These are phyloP conservation scores for Dendrolimus houi DNA, from an alignment of 2,888 invertebrate genomes.

Conservation along the genomic window DNA sequence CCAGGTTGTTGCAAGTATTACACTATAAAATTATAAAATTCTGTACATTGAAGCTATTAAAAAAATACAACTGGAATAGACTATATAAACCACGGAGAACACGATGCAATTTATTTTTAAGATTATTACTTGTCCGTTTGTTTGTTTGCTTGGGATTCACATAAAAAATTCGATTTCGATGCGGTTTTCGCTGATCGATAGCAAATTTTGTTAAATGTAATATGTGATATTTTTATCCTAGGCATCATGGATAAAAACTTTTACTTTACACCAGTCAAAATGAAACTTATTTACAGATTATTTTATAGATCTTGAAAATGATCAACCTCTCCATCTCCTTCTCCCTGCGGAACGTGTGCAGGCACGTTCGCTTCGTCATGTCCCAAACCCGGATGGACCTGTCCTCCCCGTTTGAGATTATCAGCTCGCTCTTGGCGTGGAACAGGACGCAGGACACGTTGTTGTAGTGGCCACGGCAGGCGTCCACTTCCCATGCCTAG, in stretches of 20 bases:
- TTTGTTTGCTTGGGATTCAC: too few relatives aligned
- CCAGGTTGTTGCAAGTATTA: too few relatives aligned
- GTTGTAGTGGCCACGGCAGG: slow-evolving; percentile 99
- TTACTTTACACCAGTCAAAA: background rate
- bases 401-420: slow-evolving; percentile 98
- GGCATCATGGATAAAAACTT: background rate
- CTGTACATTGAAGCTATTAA: too few relatives aligned
- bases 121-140: too few relatives aligned
- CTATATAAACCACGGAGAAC: too few relatives aligned
- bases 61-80: too few relatives aligned
- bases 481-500: slow-evolving; percentile 98
- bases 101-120: too few relatives aligned
- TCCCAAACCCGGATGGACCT: slow-evolving; percentile 99
- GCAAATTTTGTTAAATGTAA: too few relatives aligned
- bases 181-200: too few relatives aligned
- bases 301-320: background rate
- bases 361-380: slow-evolving; percentile 94
- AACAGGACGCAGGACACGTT: slow-evolving; percentile 98
- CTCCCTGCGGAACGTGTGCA: slow-evolving; percentile 95
- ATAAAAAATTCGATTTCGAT: too few relatives aligned
- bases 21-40: too few relatives aligned
- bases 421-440: slow-evolving; percentile 97
- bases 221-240: too few relatives aligned
- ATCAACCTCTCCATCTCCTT: slow-evolving; percentile 80
- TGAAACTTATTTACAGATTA: background rate